Conservation (phyloP, 2,797 vertebrate genomes). For the Danio albolineatus region DNA sequence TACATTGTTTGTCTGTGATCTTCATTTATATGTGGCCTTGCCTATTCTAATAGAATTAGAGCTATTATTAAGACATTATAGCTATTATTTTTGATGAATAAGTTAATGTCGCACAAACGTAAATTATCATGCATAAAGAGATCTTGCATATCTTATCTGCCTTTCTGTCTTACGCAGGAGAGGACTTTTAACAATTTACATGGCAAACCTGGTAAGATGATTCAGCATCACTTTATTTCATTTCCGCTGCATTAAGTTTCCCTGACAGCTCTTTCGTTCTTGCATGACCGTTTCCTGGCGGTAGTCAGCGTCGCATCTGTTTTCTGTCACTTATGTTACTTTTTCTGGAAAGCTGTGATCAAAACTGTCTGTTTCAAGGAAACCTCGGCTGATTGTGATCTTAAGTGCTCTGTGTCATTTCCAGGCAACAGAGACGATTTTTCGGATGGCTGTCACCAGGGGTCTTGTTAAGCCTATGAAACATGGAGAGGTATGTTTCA, state of each 20-base stretch:
- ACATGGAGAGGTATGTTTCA: conserved; percentile 79
- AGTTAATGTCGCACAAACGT: neutral
- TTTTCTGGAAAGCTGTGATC: neutral
- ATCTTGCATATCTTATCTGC: neutral
- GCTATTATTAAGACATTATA: neutral
- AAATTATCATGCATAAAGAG: neutral
- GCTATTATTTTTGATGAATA: neutral
- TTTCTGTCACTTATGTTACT: conserved; percentile 32
- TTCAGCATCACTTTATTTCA: neutral
- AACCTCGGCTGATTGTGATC: conserved; percentile 7
- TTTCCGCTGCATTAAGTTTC: neutral
- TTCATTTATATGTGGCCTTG: neutral
- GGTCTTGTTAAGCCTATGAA: conserved; percentile 78
- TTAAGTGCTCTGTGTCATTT: conserved; percentile 45
- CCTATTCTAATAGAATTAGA: neutral
- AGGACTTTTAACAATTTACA: conserved; percentile 98
- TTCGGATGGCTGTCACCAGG: conserved; percentile 82
- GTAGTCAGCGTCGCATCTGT: conserved; percentile 15
- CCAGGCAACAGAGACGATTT: conserved; percentile 83
- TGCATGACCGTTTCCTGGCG: conserved; percentile 19
- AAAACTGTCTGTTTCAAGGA: conserved; percentile 23
- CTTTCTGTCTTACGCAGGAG: conserved; percentile 79
- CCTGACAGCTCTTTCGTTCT: conserved; percentile 12
- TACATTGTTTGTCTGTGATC: neutral
- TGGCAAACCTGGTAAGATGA: conserved; percentile 95